Percentiles rank a stretch among this genome's conserved stretches.
Evolutionary conservation across 2,113 vertebrate species (phyloP).

Genomic region (Corydoras maculifer): DNA sequence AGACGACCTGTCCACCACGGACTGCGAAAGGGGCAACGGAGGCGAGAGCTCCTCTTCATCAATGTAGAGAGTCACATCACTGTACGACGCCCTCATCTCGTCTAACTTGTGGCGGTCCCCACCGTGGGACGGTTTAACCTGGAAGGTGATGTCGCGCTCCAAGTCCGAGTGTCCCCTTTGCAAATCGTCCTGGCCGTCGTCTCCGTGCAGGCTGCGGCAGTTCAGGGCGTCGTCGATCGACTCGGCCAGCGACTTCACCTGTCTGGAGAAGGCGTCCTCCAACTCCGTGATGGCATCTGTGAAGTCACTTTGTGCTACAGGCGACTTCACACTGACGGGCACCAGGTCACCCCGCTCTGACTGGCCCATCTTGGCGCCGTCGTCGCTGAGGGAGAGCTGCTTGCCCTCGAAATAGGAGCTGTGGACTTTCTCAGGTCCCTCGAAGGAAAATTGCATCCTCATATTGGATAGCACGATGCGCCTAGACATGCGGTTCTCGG

Average conservation of each 20-base stretch:
- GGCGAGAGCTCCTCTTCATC: conserved; percentile 94
- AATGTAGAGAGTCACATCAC: conserved; percentile 92
- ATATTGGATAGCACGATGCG: conserved; percentile 97
- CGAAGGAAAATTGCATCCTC: conserved; percentile 99
- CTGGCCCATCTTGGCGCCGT: conserved; percentile 74
- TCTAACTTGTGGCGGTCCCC: conserved; percentile 78
- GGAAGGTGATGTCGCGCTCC: conserved; percentile 66
- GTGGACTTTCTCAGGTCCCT: conserved; percentile 95
- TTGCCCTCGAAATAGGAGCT: conserved; percentile 96
- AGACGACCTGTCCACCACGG: conserved; percentile 75
- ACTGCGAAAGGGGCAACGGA: conserved; percentile 76
- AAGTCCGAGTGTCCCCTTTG: conserved; percentile 59
- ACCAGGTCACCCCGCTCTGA: conserved; percentile 74
- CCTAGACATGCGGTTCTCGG: conserved; percentile 95
- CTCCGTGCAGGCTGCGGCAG: conserved; percentile 83
- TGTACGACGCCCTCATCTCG: conserved; percentile 93
- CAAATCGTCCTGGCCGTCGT: conserved; percentile 70
- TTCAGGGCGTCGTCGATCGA: conserved; percentile 95
- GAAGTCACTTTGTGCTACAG: conserved; percentile 77
- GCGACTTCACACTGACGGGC: conserved; percentile 69
- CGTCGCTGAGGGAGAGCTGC: conserved; percentile 83
- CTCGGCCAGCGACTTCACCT: conserved; percentile 93
- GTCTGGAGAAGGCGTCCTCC: conserved; percentile 92
- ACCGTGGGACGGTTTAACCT: conserved; percentile 64
- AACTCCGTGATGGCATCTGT: conserved; percentile 89